These are phyloP conservation scores for Danio choprae DNA, from an alignment of 2,797 vertebrate genomes.

Conservation along the genomic window DNA sequence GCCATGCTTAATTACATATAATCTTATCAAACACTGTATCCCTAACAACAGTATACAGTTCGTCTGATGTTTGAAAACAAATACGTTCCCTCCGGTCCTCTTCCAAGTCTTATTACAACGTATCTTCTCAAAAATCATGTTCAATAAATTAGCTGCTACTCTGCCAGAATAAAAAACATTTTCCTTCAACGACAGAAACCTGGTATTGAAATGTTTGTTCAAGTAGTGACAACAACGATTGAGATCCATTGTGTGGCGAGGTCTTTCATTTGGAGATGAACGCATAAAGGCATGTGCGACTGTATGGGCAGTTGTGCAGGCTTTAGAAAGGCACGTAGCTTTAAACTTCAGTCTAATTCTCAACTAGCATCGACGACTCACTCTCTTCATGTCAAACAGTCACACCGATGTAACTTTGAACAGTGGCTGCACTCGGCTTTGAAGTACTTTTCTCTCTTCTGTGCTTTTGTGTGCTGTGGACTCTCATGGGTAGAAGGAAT, in stretches of 20 bases:
- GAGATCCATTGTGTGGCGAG: constrained; percentile 34
- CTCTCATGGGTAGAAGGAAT: constrained; percentile 68
- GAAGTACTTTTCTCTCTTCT: constrained; percentile 54
- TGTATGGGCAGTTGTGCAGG: constrained; percentile 46
- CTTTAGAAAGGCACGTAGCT: constrained; percentile 53
- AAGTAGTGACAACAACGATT: constrained; percentile 45
- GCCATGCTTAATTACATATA: constrained; percentile 38
- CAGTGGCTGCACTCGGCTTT: constrained; percentile 61
- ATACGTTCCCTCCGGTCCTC: constrained; percentile 12
- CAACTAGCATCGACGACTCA: constrained; percentile 44
- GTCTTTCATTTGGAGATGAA: constrained; percentile 41
- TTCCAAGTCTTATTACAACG: constrained; percentile 40
- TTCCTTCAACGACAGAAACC: constrained; percentile 22
- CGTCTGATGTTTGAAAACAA: constrained; percentile 37
- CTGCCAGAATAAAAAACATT: constrained; percentile 41
- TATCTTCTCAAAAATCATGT: constrained; percentile 52
- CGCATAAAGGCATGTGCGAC: constrained; percentile 40
- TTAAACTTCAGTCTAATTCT: constrained; percentile 55
- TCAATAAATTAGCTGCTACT: constrained; percentile 41
- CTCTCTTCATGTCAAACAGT: constrained; percentile 49
- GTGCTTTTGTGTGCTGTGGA: constrained; percentile 64
- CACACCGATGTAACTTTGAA: constrained; percentile 53
- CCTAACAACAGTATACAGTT: constrained; percentile 42
- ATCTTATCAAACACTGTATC: constrained; percentile 46
- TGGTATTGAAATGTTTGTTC: constrained; percentile 50